Evolutionary conservation across 1,140 invertebrate species (phyloP).

Genomic region (Eupristina koningsbergeri): DNA sequence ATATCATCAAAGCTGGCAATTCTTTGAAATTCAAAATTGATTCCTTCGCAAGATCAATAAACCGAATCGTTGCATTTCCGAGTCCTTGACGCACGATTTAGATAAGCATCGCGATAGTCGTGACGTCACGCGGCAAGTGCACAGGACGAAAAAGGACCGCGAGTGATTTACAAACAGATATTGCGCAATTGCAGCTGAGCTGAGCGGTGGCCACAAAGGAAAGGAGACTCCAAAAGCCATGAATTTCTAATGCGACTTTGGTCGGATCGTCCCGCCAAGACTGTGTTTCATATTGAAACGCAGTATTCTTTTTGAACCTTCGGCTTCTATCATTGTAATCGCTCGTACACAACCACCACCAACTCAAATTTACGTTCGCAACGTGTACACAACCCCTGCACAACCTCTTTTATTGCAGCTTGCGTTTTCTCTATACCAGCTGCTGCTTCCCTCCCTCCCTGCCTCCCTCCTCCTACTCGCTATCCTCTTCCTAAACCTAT

Average conservation of each 20-base stretch:
- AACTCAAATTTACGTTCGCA: no score
- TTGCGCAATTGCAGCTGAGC: neutral
- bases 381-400: neutral
- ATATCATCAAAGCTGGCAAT: neutral
- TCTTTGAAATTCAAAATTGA: conserved; percentile 28
- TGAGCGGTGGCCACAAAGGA: neutral
- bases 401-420: conserved; percentile 25
- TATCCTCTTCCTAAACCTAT: neutral
- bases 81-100: neutral
- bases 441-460: neutral
- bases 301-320: neutral
- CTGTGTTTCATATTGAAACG: conserved; percentile 38
- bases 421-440: conserved; percentile 35
- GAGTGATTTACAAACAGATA: neutral
- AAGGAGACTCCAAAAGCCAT: conserved; percentile 35
- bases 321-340: neutral
- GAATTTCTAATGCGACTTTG: conserved; percentile 49
- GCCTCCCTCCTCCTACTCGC: neutral
- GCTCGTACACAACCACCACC: neutral
- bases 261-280: no score
- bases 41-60: conserved; percentile 16
- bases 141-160: neutral
- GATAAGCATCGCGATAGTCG: neutral
- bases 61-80: neutral
- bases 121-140: conserved; percentile 34